Evolutionary conservation across 2,888 invertebrate genomes (phyloP), one percentile per base, ranked within the genome.

Genomic region (Zaprionus obscuricornis): DNA sequence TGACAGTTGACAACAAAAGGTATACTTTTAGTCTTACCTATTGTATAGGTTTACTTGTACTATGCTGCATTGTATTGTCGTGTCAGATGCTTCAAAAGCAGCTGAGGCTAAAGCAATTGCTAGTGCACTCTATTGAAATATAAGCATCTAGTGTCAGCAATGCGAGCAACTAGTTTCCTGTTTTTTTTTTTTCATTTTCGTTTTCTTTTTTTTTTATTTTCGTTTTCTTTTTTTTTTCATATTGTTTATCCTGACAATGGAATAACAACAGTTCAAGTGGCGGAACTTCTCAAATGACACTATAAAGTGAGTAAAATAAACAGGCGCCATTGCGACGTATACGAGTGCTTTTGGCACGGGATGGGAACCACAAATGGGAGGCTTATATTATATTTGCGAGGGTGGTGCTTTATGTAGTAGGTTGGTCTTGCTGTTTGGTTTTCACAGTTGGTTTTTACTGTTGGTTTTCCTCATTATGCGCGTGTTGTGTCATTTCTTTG

Each of bases 381-480:
- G 43, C 26, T 18, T n/a, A 11, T 16, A n/a, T 39, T 39, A 17
- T 16, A 22, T 8, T 39, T n/a, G 39, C 8, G n/a, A 7, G 22
- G 8, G 31, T 40, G 11, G 22, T 39, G 42, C 50, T 45, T 18
- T 6, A 43, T 27, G 40, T 6, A 16, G 20, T 20, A n/a, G 11
- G 6, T 36, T 13, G 7, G 20, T 8, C 11, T 16, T 1, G 17
- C 29, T 50, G 5, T 27, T n/a, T 22, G 2, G 24, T 40, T 26
- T 24, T n/a, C 26, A 20, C 13, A 46, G 24, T 8, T 17, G 11
- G 43, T 17, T 40, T 34, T 45, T 56, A 37, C 26, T 43, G 57
- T 58, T 43, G 45, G 34, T 17, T 45, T 70, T 62, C 72, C 82
- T 76, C 73, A 76, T 84, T 84, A 76, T 84, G 64, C 69, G 63